Conservation (phyloP, 2,797 vertebrate genomes). For the Vespertilio murinus region DNA sequence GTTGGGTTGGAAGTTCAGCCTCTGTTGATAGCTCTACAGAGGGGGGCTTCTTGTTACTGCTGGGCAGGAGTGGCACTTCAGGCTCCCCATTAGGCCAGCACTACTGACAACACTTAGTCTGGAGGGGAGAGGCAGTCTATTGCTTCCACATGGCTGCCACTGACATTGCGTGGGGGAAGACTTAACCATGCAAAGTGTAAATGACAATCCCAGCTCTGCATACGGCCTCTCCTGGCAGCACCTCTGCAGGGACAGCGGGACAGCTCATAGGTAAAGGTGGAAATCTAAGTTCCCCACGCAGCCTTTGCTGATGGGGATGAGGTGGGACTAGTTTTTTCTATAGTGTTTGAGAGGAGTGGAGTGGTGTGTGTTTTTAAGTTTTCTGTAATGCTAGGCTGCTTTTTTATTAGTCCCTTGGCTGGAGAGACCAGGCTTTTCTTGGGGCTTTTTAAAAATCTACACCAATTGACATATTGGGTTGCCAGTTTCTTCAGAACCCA, state of each 20-base stretch:
- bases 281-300: not conserved
- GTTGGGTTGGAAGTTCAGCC: not conserved
- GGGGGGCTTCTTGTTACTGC: not conserved
- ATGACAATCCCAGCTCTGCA: not conserved
- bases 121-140: not conserved
- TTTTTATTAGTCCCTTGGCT: not conserved
- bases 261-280: not conserved
- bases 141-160: not conserved
- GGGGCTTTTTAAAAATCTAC: not conserved
- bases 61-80: not conserved
- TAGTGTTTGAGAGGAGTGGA: not conserved
- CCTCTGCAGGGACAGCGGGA: not conserved
- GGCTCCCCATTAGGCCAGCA: not conserved
- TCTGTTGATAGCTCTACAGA: not conserved
- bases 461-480: not conserved
- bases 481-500: not conserved
- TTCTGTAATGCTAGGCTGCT: not conserved
- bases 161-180: not conserved
- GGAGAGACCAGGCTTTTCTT: not conserved
- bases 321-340: not conserved
- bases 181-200: not conserved
- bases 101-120: not conserved
- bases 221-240: not conserved
- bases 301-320: not conserved
- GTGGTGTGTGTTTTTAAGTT: not conserved